phyloP scores from a whole-genome alignment of 2,888 invertebrate genomes.

The Eumerus sabulonum region DNA sequence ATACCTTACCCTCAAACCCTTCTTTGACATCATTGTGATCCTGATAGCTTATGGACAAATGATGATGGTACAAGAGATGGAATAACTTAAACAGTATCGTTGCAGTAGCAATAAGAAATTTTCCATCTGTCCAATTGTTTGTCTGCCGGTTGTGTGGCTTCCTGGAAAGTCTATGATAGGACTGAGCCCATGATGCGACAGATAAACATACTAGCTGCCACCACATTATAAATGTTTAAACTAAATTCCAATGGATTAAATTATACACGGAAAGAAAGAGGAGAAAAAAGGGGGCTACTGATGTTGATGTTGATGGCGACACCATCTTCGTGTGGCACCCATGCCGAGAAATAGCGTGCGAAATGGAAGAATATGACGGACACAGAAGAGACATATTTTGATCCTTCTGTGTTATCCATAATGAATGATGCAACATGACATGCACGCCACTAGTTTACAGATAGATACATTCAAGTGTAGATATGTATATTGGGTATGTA shows the following conservation, averaged over 20 bases:
- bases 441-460: conserved; percentile 56
- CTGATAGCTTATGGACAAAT: conserved; percentile 52
- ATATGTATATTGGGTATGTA: no score
- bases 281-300: no score
- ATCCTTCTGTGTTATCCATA: conserved; percentile 64
- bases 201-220: conserved; percentile 7
- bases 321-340: conserved; percentile 48
- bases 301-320: conserved; percentile 44
- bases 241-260: conserved; percentile 66
- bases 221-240: conserved; percentile 66
- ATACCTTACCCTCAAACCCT: conserved; percentile 41
- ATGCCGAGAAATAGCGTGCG: conserved; percentile 26
- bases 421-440: conserved; percentile 68
- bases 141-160: no score
- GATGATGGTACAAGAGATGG: conserved; percentile 62
- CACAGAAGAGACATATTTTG: conserved; percentile 68
- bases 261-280: conserved; percentile 22
- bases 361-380: conserved; percentile 62
- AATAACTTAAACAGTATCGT: conserved; percentile 52
- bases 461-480: conserved; percentile 55
- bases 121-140: no score
- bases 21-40: no score
- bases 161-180: no score
- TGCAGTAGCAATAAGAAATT: no score
- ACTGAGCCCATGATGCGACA: not conserved